Evolutionary conservation across 2,797 vertebrate genomes (phyloP), one percentile per base, ranked within the genome.

Genomic region (Crocidura indochinensis): DNA sequence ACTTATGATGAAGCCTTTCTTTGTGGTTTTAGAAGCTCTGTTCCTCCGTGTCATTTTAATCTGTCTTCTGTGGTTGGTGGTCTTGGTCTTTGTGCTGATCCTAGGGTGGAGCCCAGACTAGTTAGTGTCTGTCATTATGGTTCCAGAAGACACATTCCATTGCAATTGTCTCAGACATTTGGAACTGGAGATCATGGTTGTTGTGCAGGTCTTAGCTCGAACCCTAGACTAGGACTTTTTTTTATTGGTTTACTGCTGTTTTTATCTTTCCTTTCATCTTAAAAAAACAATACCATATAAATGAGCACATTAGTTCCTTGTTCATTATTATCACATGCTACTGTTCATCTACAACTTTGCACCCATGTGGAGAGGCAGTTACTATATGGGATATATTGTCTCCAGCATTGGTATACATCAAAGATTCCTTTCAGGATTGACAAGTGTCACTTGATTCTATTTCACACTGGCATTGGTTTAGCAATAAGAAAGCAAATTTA

Each of bases 261-360:
- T 87, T 79, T 29, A 49, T 53, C 46, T 44, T 83, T 87, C 17
- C 6, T 65, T 24, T 87, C 76, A n/a, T 0, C 53, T 38, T 75
- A 71, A 84, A 60, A 60, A 60, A 60, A 7, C 10, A 86, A 62
- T 27, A 27, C n/a, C 5, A 62, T 44, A 27, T 51, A 65, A 56
- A 27, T 84, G 31, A 84, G n/a, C 10, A 62, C 64, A 26, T 65
- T 78, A 49, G 19, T 60, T 81, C 89, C 44, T 84, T 77, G 60
- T 62, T 84, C 9, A 51, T 38, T 6, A 12, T 26, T 14, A 73
- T 60, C n/a, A 1, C 65, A 47, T 87, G 1, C 17, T 80, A 11
- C 51, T 53, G 27, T 19, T 77, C 71, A 73, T 3, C 56, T 44
- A 82, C 22, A 74, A 51, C 62, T 38, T 60, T 51, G 8, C 49